Conservation (phyloP, 2,797 vertebrate genomes). For the Galaxias olidus region DNA sequence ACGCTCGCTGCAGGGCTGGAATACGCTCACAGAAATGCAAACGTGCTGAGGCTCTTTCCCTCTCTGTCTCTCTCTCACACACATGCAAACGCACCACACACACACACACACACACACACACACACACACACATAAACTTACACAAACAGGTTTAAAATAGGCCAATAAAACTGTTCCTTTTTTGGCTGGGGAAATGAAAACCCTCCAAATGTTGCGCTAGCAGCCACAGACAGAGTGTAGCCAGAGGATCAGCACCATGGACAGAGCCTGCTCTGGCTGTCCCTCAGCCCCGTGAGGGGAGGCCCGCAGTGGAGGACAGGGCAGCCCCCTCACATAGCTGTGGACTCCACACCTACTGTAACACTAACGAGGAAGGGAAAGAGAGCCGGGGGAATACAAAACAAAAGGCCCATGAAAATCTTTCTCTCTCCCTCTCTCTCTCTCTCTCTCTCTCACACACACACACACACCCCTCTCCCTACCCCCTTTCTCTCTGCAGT, state of each 20-base stretch:
- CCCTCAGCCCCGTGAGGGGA: conserved; percentile 13
- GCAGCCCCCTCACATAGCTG: conserved; percentile 32
- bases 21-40: conserved; percentile 54
- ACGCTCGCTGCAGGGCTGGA: conserved; percentile 58
- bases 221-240: conserved; percentile 17
- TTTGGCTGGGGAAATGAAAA: no score
- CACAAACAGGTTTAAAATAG: conserved; percentile 56
- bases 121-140: background rate
- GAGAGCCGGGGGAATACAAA: background rate
- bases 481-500: conserved; percentile 45
- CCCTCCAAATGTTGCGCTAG: no score
- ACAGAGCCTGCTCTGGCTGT: conserved; percentile 18
- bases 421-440: background rate
- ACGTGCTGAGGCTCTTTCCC: conserved; percentile 20
- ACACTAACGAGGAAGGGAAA: background rate
- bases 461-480: conserved; percentile 30
- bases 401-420: background rate
- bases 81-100: background rate
- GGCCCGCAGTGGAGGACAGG: conserved; percentile 40
- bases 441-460: background rate
- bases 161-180: conserved; percentile 48
- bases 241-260: conserved; percentile 23
- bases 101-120: background rate
- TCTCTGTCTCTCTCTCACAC: conserved; percentile 22
- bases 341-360: background rate